These are phyloP conservation scores for Muraenolepis orangiensis DNA, from an alignment of 2,797 vertebrate genomes.

Conservation along the genomic window DNA sequence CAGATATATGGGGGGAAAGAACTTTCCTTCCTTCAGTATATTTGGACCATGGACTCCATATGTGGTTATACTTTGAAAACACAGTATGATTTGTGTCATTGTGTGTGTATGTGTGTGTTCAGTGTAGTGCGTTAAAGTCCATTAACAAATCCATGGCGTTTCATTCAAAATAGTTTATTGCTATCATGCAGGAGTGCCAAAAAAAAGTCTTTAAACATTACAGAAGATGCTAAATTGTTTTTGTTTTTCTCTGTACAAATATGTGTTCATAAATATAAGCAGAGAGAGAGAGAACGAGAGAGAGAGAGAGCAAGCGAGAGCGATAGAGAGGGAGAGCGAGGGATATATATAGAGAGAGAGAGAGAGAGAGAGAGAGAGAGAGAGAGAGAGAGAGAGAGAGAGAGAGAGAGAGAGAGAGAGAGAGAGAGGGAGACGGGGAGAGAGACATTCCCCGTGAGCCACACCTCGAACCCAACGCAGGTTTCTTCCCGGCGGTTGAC, in stretches of 20 bases:
- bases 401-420: slow-evolving; percentile 23
- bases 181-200: slow-evolving; percentile 82
- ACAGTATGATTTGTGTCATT: background rate
- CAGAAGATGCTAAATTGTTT: slow-evolving; percentile 78
- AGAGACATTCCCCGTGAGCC: slow-evolving; percentile 39
- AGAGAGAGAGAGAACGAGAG: slow-evolving; percentile 53
- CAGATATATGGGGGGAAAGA: no score
- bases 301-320: slow-evolving; percentile 19
- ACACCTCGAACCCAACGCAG: slow-evolving; percentile 58
- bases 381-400: slow-evolving; percentile 22
- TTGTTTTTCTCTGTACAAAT: slow-evolving; percentile 71
- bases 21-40: background rate
- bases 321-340: slow-evolving; percentile 22
- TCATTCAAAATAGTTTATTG: slow-evolving; percentile 85
- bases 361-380: slow-evolving; percentile 52
- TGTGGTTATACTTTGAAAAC: background rate
- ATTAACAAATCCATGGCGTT: slow-evolving; percentile 15
- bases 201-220: slow-evolving; percentile 74
- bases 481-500: slow-evolving; percentile 40
- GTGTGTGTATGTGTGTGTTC: background rate
- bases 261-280: slow-evolving; percentile 72
- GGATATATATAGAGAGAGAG: slow-evolving; percentile 30
- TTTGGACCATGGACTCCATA: background rate
- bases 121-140: background rate
- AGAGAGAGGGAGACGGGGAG: slow-evolving; percentile 25